A percentile compares a stretch with the other conserved stretches of the same genome.
Evolutionary conservation across 2,797 vertebrate species (phyloP).

Genomic region (Notamacropus eugenii): DNA sequence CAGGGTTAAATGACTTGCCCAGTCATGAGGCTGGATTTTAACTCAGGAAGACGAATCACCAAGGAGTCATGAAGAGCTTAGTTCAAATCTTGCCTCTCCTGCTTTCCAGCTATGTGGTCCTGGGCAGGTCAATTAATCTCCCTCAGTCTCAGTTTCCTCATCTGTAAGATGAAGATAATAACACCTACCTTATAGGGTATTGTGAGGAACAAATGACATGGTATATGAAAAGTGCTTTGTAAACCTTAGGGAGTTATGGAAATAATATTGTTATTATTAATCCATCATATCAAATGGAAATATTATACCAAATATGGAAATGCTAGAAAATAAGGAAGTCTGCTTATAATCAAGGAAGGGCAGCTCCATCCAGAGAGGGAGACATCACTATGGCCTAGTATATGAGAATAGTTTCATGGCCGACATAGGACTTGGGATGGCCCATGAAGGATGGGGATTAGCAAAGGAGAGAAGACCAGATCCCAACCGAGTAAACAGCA

Average conservation of each 20-base stretch:
- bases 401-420: background rate
- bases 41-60: background rate
- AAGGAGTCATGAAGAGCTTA: background rate
- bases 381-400: background rate
- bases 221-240: background rate
- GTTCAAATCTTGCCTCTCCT: background rate
- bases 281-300: background rate
- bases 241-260: background rate
- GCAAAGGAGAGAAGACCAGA: background rate
- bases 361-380: background rate
- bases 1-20: background rate
- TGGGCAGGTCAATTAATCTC: background rate
- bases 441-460: too few relatives aligned
- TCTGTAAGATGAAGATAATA: background rate
- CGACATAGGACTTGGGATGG: background rate
- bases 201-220: background rate
- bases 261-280: too few relatives aligned
- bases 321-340: background rate
- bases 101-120: background rate
- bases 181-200: background rate
- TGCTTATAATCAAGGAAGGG: background rate
- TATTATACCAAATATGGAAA: background rate
- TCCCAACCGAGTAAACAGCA: rapidly evolving
- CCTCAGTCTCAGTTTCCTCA: background rate
- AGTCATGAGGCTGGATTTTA: background rate